Evolutionary conservation across 2,888 invertebrate species (phyloP).

Genomic region (Hipparchia sbordonii): DNA sequence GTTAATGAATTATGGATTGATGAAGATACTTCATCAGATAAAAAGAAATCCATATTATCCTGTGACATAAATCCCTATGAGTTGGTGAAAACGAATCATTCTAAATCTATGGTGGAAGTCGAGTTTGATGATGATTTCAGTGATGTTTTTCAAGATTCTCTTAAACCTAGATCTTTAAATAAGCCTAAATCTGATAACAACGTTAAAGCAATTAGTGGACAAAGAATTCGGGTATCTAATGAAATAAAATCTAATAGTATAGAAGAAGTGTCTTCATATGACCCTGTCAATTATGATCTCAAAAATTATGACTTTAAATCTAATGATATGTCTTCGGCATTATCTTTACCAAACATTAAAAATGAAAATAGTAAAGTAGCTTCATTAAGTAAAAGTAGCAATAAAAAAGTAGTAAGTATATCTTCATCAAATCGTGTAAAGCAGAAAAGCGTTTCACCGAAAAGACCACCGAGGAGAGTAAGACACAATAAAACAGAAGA

Average conservation of each 20-base stretch:
- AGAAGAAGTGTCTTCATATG: slow-evolving; percentile 72
- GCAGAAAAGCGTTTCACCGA: slow-evolving; percentile 82
- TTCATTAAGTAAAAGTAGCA: slow-evolving; percentile 63
- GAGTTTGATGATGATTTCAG: slow-evolving; percentile 81
- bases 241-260: slow-evolving; percentile 69
- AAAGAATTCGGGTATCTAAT: slow-evolving; percentile 85
- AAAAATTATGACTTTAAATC: slow-evolving; percentile 68
- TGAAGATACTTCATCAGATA: slow-evolving; percentile 62
- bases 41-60: slow-evolving; percentile 88
- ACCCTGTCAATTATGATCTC: slow-evolving; percentile 77
- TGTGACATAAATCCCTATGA: slow-evolving; percentile 94
- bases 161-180: slow-evolving; percentile 57
- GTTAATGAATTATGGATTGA: slow-evolving; percentile 77
- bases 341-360: slow-evolving; percentile 75
- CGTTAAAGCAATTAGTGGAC: slow-evolving; percentile 86
- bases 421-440: slow-evolving; percentile 66
- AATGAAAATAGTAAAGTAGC: slow-evolving; percentile 67
- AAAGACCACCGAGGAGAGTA: slow-evolving; percentile 83
- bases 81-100: slow-evolving; percentile 84
- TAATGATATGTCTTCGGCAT: slow-evolving; percentile 58
- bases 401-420: slow-evolving; percentile 62
- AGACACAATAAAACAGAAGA: slow-evolving; percentile 78
- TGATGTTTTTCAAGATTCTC: slow-evolving; percentile 67
- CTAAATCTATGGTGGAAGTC: slow-evolving; percentile 76
- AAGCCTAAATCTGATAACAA: slow-evolving; percentile 75